Evolutionary conservation across 2,888 invertebrate species (phyloP), one percentile per base, ranked within the genome.

Genomic region (Agapetus fuscipes): DNA sequence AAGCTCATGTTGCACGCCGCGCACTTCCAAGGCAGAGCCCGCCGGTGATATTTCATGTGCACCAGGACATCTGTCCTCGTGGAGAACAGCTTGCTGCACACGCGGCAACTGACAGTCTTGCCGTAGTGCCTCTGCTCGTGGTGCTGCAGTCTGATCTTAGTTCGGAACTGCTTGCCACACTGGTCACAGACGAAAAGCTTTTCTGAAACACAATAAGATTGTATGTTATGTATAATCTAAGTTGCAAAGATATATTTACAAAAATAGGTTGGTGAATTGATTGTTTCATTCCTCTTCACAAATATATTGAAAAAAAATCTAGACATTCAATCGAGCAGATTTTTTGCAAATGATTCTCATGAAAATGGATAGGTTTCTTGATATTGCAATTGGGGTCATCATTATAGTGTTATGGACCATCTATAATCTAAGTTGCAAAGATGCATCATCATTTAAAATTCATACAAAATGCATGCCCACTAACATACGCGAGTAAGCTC

Each of bases 141-240:
- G 17, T 42, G 37, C 16, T 20, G 37, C 4, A 43, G 27, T 11
- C 39, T 29, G 30, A 30, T 20, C 12, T 31, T 40, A 26, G 37
- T 43, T 17, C 38, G 33, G 35, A 48, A 48, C 26, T 14, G 17
- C 29, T 38, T 40, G 9, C 43, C 48, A 37, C 48, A 48, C 30
- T 45, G 30, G 29, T 48, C 45, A 28, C 48, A 48, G 3, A 43
- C 30, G 24, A 35, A 32, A 10, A 24, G 29, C 12, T 35, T 35
- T 9, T 31, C 48, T 48, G 33, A 30, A 46, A 47, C 27, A 14
- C 26, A 33, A 3, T 3, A 31, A 12, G 12, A 12, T 3, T 28
- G 11, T n/a, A n/a, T n/a, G n/a, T n/a, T n/a, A n/a, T n/a, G n/a
- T n/a, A n/a, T n/a, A n/a, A n/a, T n/a, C n/a, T n/a, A n/a, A n/a